Conservation (phyloP, 1,140 invertebrate genomes). For the Oedothorax gibbosus region DNA sequence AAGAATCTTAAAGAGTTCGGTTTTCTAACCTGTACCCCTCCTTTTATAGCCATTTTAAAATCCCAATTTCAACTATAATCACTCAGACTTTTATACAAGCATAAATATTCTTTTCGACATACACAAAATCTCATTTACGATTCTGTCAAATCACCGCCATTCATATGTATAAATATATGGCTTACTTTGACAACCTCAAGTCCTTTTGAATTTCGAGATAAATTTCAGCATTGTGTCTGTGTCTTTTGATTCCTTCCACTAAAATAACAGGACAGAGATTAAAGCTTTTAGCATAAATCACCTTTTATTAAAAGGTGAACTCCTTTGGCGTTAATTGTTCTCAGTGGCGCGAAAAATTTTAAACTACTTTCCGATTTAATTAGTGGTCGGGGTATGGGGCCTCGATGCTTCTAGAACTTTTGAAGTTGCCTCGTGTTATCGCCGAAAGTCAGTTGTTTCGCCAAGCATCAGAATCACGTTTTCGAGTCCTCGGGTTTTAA, state of each 20-base stretch:
- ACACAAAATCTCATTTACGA: too few relatives aligned
- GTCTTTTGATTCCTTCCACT: constrained; percentile 45
- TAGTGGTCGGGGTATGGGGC: constrained; percentile 26
- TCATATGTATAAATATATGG: too few relatives aligned
- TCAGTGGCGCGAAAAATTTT: constrained; percentile 59
- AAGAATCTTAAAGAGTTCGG: too few relatives aligned
- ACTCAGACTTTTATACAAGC: too few relatives aligned
- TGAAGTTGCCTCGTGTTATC: constrained; percentile 51
- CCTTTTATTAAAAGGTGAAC: constrained; percentile 57
- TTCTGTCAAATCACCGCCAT: too few relatives aligned
- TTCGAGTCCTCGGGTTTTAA: constrained; percentile 2
- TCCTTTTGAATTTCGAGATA: constrained; percentile 41
- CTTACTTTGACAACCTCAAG: constrained; percentile 30
- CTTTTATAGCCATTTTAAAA: too few relatives aligned
- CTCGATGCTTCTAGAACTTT: constrained; percentile 18
- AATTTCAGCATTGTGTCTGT: constrained; percentile 45
- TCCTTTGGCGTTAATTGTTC: constrained; percentile 55
- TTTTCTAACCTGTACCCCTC: too few relatives aligned
- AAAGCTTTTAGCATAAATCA: constrained; percentile 59
- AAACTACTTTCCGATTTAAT: constrained; percentile 58
- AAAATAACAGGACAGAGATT: constrained; percentile 42
- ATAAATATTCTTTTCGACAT: too few relatives aligned
- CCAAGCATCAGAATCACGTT: neutral
- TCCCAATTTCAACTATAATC: too few relatives aligned
- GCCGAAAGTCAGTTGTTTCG: constrained; percentile 43